Percentiles rank a stretch among this genome's conserved stretches.
Conservation (phyloP, 2,888 invertebrate genomes). For the Lymantria dispar region DNA sequence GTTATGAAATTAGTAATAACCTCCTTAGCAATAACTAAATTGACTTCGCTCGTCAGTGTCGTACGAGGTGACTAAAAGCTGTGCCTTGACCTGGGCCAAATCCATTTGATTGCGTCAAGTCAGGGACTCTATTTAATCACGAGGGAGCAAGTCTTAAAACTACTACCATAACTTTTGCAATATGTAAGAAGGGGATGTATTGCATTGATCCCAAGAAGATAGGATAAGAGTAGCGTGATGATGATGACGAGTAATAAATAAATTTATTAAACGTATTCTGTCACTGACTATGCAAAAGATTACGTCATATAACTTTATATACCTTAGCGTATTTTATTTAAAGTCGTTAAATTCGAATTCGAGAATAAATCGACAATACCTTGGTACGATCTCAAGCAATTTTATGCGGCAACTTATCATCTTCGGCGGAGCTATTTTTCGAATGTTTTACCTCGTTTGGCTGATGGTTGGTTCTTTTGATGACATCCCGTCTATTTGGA, state of each 20-base stretch:
- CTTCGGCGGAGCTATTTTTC: constrained; percentile 56
- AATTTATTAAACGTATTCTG: not conserved
- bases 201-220: too few species aligned
- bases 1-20: not conserved
- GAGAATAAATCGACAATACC: constrained; percentile 16
- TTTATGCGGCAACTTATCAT: constrained; percentile 60
- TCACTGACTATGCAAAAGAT: not conserved
- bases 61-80: too few species aligned
- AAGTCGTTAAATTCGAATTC: not conserved
- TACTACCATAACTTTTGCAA: too few species aligned
- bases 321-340: too few species aligned
- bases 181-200: too few species aligned
- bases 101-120: too few species aligned
- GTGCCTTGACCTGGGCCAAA: too few species aligned
- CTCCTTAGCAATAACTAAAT: too few species aligned
- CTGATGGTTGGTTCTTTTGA: constrained; percentile 56
- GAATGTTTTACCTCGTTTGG: constrained; percentile 62
- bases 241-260: not conserved
- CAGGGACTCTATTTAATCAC: too few species aligned
- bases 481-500: constrained; percentile 42
- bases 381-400: constrained; percentile 25
- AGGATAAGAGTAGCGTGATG: too few species aligned
- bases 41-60: too few species aligned
- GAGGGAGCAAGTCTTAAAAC: too few species aligned
- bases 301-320: not conserved